phyloP scores from a whole-genome alignment of 2,797 vertebrate genomes.

The Mastacembelus armatus region DNA sequence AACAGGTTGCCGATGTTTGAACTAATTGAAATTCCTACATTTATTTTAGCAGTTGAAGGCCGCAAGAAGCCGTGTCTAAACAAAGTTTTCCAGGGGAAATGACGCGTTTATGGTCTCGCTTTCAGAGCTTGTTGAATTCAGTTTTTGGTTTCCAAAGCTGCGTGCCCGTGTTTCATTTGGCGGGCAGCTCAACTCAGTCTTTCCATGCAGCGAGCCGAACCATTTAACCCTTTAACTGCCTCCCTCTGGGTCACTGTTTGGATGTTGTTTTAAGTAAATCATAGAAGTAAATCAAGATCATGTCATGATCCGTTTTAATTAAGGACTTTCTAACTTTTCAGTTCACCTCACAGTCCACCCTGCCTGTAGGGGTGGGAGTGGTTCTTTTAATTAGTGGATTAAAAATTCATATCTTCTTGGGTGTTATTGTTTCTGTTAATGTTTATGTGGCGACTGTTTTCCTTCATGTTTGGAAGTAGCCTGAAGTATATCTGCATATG shows the following conservation, averaged over 20 bases:
- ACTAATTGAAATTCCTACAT: neutral
- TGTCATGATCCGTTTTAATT: neutral
- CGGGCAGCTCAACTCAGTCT: slow-evolving; percentile 49
- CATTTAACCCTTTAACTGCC: slow-evolving; percentile 56
- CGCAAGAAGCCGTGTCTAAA: slow-evolving; percentile 49
- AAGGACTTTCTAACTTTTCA: neutral
- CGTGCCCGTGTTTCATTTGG: slow-evolving; percentile 37
- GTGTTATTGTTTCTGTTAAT: neutral
- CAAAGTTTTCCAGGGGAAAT: slow-evolving; percentile 76
- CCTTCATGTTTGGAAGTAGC: too few relatives aligned
- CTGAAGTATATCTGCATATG: neutral
- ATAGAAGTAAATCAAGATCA: neutral
- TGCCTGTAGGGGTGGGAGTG: slow-evolving; percentile 31
- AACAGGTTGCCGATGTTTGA: accelerated
- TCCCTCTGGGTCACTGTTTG: neutral
- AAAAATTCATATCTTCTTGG: neutral
- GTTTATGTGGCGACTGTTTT: too few relatives aligned
- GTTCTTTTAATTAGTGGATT: neutral
- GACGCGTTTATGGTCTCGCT: slow-evolving; percentile 58
- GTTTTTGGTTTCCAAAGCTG: slow-evolving; percentile 6
- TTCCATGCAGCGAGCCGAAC: slow-evolving; percentile 45
- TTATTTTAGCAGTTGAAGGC: slow-evolving; percentile 37
- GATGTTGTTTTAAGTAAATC: neutral
- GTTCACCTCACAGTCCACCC: neutral
- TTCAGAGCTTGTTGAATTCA: slow-evolving; percentile 33